Percentiles rank a stretch among this genome's conserved stretches.
phyloP scores from a whole-genome alignment of 2,113 vertebrate genomes.

The Ptilonorhynchus violaceus region DNA sequence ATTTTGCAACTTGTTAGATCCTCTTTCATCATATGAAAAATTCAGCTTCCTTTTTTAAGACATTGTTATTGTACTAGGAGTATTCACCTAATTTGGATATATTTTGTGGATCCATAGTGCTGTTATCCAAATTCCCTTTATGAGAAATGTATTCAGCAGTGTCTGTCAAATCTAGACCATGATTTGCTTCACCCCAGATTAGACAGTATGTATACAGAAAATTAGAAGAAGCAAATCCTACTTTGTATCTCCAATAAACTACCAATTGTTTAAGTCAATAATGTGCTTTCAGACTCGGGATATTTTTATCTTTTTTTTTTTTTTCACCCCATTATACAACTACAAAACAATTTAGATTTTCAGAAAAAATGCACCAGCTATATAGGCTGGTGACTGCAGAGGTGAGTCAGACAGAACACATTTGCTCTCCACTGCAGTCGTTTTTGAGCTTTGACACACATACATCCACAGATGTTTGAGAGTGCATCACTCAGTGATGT shows the following conservation, averaged over 20 bases:
- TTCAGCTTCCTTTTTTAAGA: neutral
- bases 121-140: neutral
- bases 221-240: neutral
- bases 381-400: neutral
- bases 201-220: neutral
- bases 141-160: neutral
- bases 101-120: neutral
- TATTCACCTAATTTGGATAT: neutral
- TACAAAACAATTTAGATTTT: neutral
- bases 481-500: neutral
- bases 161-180: neutral
- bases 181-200: neutral
- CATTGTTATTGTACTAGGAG: neutral
- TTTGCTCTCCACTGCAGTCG: neutral
- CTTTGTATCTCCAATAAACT: neutral
- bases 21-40: neutral
- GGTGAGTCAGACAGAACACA: neutral
- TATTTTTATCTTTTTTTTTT: neutral
- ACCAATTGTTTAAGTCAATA: neutral
- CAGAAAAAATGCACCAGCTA: neutral
- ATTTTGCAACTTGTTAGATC: neutral
- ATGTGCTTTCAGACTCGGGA: neutral
- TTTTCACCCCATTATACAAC: neutral
- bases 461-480: neutral
- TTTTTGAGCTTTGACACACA: neutral